These are phyloP conservation scores for Lathamus discolor DNA, from an alignment of 2,113 vertebrate genomes.

Conservation along the genomic window DNA sequence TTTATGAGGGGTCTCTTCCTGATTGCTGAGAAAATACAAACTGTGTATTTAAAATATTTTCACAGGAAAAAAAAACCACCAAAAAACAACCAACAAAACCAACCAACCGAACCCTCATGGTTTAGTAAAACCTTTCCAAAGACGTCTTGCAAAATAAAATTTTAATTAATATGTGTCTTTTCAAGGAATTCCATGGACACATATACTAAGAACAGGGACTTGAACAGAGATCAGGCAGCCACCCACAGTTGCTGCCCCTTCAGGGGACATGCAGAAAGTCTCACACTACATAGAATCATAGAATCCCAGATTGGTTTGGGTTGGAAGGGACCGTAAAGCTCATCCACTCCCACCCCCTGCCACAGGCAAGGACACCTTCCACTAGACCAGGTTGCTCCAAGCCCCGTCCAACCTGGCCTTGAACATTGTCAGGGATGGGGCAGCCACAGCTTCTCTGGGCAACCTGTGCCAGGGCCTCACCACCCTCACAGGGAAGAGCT, in stretches of 20 bases:
- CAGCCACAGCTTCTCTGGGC: neutral
- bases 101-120: too few relatives aligned
- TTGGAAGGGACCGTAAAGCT: neutral
- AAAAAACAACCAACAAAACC: neutral
- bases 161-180: neutral
- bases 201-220: neutral
- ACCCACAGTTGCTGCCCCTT: neutral
- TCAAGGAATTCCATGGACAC: neutral
- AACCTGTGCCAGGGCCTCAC: neutral
- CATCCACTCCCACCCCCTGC: neutral
- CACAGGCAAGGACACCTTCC: neutral
- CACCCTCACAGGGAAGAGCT: neutral
- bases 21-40: neutral
- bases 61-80: neutral
- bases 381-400: neutral
- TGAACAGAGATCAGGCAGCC: neutral
- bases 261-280: neutral
- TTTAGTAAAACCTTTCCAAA: neutral
- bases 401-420: neutral
- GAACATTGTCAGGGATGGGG: neutral
- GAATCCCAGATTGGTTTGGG: neutral
- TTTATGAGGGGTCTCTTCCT: neutral
- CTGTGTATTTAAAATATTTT: neutral
- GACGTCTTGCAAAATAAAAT: neutral
- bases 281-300: neutral